Evolutionary conservation across 1,140 invertebrate species (phyloP), one percentile per base, ranked within the genome.

Genomic region (Mamestra configurata): DNA sequence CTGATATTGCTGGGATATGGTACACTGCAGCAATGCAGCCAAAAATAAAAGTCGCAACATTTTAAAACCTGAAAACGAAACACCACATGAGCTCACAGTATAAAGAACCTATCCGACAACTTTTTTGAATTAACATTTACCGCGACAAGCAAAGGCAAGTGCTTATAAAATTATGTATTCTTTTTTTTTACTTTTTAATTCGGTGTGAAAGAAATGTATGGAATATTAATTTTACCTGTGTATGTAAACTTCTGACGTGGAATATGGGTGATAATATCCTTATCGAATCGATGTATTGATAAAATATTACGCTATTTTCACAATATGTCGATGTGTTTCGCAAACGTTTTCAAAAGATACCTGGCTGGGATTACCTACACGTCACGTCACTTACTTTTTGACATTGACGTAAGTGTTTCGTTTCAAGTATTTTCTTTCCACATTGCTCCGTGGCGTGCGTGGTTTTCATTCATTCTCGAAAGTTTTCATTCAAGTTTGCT

Each of bases 1-100:
- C 35, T 94, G 93, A 76, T 94, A 94, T 59, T 94, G 93, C 51
- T 94, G 93, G 10, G 87, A 90, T 76, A 92, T 82, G 0, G 82
- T 82, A 68, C 89, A 89, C 70, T 93, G 90, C 27, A 93, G 71
- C 2, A 92, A 64, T 6, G 88, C 88, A 81, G 87, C 84, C 6
- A 94, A 85, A 59, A 93, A 77, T 79, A 93, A 22, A 22, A 90
- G 81, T 49, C 88, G 82, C 79, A 88, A 49, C 93, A 94, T 94
- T 79, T 86, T 93, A 8, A 15, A 24, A 80, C 79, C 85, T 85
- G 86, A 81, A 89, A 81, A 70, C 35, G 51, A 31, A 51, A 77
- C 51, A 81, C 46, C 13, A 53, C n/a, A 35, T 77, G 0, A 68
- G 18, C 27, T 20, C 18, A 66, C 8, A 37, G 13, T 15, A 6